These are phyloP conservation scores for Protodeltote pygarga DNA, from an alignment of 2,888 invertebrate genomes.

Conservation along the genomic window DNA sequence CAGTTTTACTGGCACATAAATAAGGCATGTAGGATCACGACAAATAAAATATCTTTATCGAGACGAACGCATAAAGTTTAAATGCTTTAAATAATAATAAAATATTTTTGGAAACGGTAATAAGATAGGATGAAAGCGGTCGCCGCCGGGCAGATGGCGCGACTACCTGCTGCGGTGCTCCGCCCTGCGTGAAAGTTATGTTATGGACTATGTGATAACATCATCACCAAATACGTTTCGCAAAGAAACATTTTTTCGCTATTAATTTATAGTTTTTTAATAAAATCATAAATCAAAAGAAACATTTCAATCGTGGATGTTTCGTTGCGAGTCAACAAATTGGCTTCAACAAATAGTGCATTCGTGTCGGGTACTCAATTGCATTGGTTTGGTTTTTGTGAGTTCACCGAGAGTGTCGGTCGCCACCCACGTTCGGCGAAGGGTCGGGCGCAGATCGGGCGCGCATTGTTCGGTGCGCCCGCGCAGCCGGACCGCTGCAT, in stretches of 20 bases:
- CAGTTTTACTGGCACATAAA: constrained; percentile 82
- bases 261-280: constrained; percentile 43
- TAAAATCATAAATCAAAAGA: constrained; percentile 28
- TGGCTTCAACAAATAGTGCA: constrained; percentile 44
- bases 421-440: constrained; percentile 82
- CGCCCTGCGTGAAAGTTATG: constrained; percentile 68
- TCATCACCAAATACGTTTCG: constrained; percentile 63
- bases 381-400: constrained; percentile 75
- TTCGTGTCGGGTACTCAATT: constrained; percentile 53
- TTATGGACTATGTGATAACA: constrained; percentile 60
- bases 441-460: constrained; percentile 68
- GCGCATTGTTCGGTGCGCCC: constrained; percentile 75
- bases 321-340: constrained; percentile 31
- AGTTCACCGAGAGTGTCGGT: constrained; percentile 53
- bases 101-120: constrained; percentile 83
- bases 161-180: constrained; percentile 72
- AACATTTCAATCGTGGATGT: constrained; percentile 31
- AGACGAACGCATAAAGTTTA: constrained; percentile 75
- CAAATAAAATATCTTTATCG: constrained; percentile 82
- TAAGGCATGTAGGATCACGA: constrained; percentile 74
- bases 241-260: constrained; percentile 58
- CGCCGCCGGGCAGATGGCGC: constrained; percentile 80
- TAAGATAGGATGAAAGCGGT: constrained; percentile 82
- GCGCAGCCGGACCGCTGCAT: constrained; percentile 73
- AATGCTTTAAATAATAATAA: constrained; percentile 82